phyloP scores from a whole-genome alignment of 2,888 invertebrate species.

The Napeogenes sylphis region DNA sequence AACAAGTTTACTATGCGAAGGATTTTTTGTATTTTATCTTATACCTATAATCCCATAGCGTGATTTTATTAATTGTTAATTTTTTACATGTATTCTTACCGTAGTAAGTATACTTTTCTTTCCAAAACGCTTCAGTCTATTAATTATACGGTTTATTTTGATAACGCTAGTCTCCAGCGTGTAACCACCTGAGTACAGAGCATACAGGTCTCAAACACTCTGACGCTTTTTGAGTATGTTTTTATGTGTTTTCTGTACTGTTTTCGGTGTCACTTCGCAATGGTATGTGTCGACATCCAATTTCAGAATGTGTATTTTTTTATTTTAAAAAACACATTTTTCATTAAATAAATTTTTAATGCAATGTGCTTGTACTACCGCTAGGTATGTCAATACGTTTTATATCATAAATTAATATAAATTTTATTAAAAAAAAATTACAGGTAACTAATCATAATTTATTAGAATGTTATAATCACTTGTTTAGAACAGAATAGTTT shows the following conservation, averaged over 20 bases:
- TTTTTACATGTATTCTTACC: neutral
- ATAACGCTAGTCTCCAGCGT: constrained; percentile 26
- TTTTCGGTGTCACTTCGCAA: constrained; percentile 14
- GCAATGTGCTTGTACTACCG: too few relatives aligned
- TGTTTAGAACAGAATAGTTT: too few relatives aligned
- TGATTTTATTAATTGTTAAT: neutral
- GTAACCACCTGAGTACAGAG: constrained; percentile 28
- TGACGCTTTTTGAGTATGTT: constrained; percentile 43
- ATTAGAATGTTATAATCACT: too few relatives aligned
- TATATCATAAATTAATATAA: too few relatives aligned
- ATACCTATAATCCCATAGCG: too few relatives aligned
- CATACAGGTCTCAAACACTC: constrained; percentile 36
- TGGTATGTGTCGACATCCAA: constrained; percentile 4
- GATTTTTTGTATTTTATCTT: too few relatives aligned
- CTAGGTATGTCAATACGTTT: too few relatives aligned
- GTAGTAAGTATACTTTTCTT: neutral
- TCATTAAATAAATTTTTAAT: too few relatives aligned
- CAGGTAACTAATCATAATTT: too few relatives aligned
- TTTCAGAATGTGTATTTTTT: neutral
- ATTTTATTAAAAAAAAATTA: too few relatives aligned
- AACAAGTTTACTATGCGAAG: too few relatives aligned
- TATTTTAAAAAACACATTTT: too few relatives aligned
- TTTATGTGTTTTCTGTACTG: constrained; percentile 37
- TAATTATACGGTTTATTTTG: constrained; percentile 18
- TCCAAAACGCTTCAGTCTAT: constrained; percentile 11